Evolutionary conservation across 2,888 invertebrate species (phyloP).

Genomic region (Ommatoiulus sabulosus): DNA sequence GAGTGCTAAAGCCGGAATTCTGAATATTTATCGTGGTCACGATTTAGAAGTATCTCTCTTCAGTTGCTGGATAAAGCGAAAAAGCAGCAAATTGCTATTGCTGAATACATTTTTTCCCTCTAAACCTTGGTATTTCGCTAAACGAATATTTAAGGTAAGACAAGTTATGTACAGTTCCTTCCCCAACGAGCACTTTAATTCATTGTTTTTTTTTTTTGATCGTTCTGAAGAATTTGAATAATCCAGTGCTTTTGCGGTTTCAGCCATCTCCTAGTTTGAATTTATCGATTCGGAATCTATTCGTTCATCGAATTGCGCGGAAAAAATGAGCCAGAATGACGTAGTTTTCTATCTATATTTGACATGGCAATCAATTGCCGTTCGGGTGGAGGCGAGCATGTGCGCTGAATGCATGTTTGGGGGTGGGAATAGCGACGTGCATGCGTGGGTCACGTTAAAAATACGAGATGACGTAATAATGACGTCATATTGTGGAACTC

Average conservation of each 20-base stretch:
- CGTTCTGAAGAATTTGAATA: neutral
- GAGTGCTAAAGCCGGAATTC: neutral
- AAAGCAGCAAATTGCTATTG: neutral
- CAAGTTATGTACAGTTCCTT: neutral
- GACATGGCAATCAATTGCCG: neutral
- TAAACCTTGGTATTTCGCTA: neutral
- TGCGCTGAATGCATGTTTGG: neutral
- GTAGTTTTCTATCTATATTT: slow-evolving; percentile 3
- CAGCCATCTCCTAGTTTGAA: neutral
- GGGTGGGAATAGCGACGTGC: neutral
- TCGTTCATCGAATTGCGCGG: neutral
- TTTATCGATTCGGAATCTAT: neutral
- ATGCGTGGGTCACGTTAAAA: neutral
- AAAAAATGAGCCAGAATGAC: neutral
- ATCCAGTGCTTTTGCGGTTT: neutral
- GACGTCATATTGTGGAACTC: neutral
- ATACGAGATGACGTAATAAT: neutral
- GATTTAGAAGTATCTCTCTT: slow-evolving; percentile 6
- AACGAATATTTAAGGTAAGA: slow-evolving; percentile 5
- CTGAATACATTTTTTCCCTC: slow-evolving; percentile 8
- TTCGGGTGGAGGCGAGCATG: neutral
- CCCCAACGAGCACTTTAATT: neutral
- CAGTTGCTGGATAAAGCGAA: neutral
- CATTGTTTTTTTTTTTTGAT: neutral
- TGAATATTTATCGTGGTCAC: slow-evolving; percentile 14